Conservation (phyloP, 1,140 invertebrate genomes). For the Bactericera cockerelli region DNA sequence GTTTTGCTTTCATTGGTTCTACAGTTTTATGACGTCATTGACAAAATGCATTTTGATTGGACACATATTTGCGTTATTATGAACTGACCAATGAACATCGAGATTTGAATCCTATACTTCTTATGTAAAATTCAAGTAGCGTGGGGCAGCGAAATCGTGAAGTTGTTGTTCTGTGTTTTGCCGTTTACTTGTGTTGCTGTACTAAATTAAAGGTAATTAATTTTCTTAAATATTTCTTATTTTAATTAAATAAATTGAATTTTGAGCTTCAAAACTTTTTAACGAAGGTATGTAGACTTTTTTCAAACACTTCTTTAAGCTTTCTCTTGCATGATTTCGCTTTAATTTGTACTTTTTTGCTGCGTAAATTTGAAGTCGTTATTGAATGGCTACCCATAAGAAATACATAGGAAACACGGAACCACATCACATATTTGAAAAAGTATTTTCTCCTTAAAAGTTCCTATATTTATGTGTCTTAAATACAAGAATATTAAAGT, state of each 20-base stretch:
- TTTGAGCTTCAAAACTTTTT: not conserved
- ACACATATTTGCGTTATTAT: slow-evolving; percentile 1
- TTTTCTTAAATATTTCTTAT: not conserved
- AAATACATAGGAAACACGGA: not conserved
- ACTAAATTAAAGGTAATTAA: not conserved
- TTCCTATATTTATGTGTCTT: not conserved
- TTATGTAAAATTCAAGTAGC: slow-evolving; percentile 3
- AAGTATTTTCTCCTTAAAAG: not conserved
- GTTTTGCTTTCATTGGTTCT: no score
- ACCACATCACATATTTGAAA: not conserved
- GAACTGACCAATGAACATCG: not conserved
- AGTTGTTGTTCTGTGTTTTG: not conserved
- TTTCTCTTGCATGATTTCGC: slow-evolving; percentile 3
- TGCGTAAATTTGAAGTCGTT: not conserved
- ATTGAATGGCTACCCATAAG: slow-evolving; percentile 3
- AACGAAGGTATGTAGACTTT: not conserved
- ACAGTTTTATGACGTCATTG: no score
- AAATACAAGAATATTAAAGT: not conserved
- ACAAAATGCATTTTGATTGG: not conserved
- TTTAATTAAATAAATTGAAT: not conserved
- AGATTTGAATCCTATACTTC: not conserved
- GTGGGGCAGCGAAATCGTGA: slow-evolving; percentile 1
- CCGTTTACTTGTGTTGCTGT: not conserved
- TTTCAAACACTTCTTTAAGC: not conserved
- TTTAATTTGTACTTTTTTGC: not conserved